phyloP scores from a whole-genome alignment of 2,113 vertebrate species.

The Ptilorrhoa leucosticta region DNA sequence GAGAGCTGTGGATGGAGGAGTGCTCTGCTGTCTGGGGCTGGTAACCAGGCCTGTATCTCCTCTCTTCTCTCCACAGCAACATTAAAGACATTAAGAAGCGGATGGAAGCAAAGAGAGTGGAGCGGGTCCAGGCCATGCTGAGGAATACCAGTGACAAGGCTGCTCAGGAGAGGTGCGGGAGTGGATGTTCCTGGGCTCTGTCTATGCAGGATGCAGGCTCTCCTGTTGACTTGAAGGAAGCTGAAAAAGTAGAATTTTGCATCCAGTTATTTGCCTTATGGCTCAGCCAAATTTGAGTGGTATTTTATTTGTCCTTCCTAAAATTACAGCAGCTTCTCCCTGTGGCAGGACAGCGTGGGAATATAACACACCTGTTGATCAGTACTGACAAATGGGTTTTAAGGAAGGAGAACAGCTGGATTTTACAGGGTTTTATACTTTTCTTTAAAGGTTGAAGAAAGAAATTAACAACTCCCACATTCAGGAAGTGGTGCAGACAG shows the following conservation, averaged over 20 bases:
- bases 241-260: not conserved
- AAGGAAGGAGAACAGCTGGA: not conserved
- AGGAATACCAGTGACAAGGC: constrained; percentile 77
- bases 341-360: not conserved
- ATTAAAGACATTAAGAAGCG: constrained; percentile 86
- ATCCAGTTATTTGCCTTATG: not conserved
- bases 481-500: constrained; percentile 75
- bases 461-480: constrained; percentile 79
- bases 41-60: not conserved
- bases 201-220: fast-evolving
- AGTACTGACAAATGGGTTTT: not conserved
- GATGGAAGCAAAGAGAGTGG: constrained; percentile 73
- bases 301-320: not conserved
- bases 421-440: not conserved
- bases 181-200: not conserved
- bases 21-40: not conserved
- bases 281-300: not conserved
- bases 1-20: not conserved
- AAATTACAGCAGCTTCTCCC: not conserved
- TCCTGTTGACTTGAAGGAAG: not conserved
- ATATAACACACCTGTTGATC: not conserved
- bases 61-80: constrained; percentile 72
- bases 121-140: constrained; percentile 70
- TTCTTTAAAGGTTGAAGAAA: constrained; percentile 74
- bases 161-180: constrained; percentile 80